Percentiles rank a stretch among this genome's conserved stretches.
Evolutionary conservation across 2,888 invertebrate species (phyloP).

Genomic region (Luffia ferchaultella): DNA sequence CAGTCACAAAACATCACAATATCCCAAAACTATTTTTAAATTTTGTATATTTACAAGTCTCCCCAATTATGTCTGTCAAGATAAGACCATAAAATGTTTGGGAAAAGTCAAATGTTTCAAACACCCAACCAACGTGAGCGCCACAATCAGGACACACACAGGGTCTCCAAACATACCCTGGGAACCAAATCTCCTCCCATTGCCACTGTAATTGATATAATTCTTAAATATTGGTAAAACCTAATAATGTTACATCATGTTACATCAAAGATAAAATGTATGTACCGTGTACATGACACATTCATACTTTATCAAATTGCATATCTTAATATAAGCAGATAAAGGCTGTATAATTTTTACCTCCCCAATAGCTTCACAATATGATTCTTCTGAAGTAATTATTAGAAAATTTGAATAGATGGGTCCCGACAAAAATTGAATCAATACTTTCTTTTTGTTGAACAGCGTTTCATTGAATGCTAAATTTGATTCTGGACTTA

Average conservation of each 20-base stretch:
- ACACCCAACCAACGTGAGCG: slow-evolving; percentile 63
- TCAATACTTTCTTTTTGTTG: slow-evolving; percentile 23
- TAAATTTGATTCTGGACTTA: slow-evolving; percentile 24
- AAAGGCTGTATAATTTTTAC: slow-evolving; percentile 20
- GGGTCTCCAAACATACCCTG: slow-evolving; percentile 65
- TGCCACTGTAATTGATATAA: slow-evolving; percentile 55
- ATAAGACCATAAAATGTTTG: slow-evolving; percentile 33
- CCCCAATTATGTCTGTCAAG: slow-evolving; percentile 31
- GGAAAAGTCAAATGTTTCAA: slow-evolving; percentile 36
- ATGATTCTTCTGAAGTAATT: slow-evolving; percentile 27
- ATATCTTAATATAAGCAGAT: background rate
- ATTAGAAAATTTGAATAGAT: slow-evolving; percentile 29
- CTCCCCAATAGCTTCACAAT: slow-evolving; percentile 32
- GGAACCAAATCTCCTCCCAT: slow-evolving; percentile 62
- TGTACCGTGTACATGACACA: no score
- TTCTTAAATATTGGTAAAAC: slow-evolving; percentile 7
- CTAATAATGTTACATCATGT: background rate
- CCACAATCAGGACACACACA: slow-evolving; percentile 67
- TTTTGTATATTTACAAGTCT: slow-evolving; percentile 37
- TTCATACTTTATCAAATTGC: background rate
- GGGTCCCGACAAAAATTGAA: slow-evolving; percentile 31
- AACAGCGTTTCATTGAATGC: slow-evolving; percentile 34
- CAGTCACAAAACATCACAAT: no score
- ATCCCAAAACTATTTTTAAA: slow-evolving; percentile 13
- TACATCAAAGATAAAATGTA: slow-evolving; percentile 4